Conservation (phyloP, 2,113 vertebrate genomes). For the Casuarius casuarius region DNA sequence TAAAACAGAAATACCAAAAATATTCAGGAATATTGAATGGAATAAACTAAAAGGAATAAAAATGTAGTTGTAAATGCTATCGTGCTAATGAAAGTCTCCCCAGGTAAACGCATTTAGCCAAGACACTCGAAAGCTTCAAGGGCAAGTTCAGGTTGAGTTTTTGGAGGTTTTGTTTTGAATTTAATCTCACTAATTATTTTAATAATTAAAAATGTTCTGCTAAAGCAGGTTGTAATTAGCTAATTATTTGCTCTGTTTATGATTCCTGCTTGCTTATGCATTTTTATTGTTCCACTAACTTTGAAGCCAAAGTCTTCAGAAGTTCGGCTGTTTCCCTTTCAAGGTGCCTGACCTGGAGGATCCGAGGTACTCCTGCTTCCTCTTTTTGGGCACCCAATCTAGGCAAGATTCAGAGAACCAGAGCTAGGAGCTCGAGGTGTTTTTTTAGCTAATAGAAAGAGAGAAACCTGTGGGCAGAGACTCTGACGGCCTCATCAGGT, state of each 20-base stretch:
- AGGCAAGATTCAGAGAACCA: background rate
- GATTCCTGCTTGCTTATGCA: conserved; percentile 66
- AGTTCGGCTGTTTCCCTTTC: background rate
- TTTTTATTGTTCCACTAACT: conserved; percentile 47
- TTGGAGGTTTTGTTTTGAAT: conserved; percentile 61
- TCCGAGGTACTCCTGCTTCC: rapidly evolving
- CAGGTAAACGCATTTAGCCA: conserved; percentile 58
- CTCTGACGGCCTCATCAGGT: too few species aligned
- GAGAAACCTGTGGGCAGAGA: too few species aligned
- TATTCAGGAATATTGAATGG: background rate
- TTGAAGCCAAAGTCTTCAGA: background rate
- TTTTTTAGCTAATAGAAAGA: background rate
- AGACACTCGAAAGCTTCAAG: conserved; percentile 69
- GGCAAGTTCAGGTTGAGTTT: conserved; percentile 69
- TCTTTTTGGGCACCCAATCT: background rate
- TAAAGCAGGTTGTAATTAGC: conserved; percentile 72
- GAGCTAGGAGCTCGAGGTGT: background rate
- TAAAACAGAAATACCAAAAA: background rate
- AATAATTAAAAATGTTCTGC: conserved; percentile 76
- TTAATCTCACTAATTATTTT: conserved; percentile 76
- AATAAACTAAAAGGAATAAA: background rate
- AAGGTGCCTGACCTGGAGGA: background rate
- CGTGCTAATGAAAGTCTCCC: conserved; percentile 44
- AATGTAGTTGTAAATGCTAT: background rate
- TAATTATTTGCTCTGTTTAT: conserved; percentile 74